A percentile compares a stretch with the other conserved stretches of the same genome.
Evolutionary conservation across 2,113 vertebrate genomes (phyloP).

Genomic region (Mustelus asterias): DNA sequence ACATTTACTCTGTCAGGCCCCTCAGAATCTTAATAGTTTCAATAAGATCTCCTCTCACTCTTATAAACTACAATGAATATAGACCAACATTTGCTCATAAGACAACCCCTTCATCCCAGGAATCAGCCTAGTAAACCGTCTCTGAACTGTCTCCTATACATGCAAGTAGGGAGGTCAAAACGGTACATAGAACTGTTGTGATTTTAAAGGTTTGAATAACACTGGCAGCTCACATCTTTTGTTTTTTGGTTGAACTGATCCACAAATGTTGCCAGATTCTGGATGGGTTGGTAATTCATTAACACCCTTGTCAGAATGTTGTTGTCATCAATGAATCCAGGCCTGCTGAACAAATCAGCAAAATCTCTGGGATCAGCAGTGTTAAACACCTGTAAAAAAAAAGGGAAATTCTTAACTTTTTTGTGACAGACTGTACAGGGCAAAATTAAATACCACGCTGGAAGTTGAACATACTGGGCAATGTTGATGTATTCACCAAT

Average conservation of each 20-base stretch:
- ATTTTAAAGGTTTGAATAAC: neutral
- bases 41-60: too few relatives aligned
- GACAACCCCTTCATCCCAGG: neutral
- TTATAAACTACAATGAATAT: neutral
- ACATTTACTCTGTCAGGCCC: too few relatives aligned
- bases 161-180: neutral
- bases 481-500: neutral
- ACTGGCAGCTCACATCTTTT: neutral
- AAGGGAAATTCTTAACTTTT: neutral
- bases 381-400: conserved; percentile 37
- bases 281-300: conserved; percentile 20
- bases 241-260: conserved; percentile 36
- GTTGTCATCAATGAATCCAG: conserved; percentile 23
- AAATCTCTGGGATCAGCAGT: conserved; percentile 8
- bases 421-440: neutral
- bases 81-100: neutral
- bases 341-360: conserved; percentile 32
- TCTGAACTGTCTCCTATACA: neutral
- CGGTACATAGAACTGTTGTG: neutral
- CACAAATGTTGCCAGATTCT: conserved; percentile 34
- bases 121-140: neutral
- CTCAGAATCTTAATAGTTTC: too few relatives aligned
- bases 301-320: conserved; percentile 14
- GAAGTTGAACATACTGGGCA: neutral
- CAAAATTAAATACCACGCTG: neutral